Evolutionary conservation across 2,888 invertebrate species (phyloP), one percentile per base, ranked within the genome.

Genomic region (Sipha maydis): DNA sequence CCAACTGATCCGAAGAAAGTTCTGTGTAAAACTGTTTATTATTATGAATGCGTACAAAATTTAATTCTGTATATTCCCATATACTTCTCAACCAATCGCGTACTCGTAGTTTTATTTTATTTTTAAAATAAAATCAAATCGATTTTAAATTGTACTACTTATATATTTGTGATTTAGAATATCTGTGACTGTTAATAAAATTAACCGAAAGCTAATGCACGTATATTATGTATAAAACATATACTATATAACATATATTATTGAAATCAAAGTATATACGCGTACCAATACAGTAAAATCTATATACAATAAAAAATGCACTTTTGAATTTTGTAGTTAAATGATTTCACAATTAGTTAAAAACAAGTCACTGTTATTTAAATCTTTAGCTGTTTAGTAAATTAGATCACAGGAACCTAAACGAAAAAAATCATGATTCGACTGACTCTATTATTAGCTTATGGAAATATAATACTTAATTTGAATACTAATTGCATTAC

Each of bases 1-100:
- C 41, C 38, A 19, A n/a, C 54, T 17, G 54, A 83, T 25, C 61
- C 83, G 48, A 83, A 25, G 69, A 83, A 71, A 71, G 54, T 71
- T 69, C 9, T 28, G 4, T 34, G 34, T 48, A 11, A 4, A 34
- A 25, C 34, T 0, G 38, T n/a, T 2, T 69, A 11, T 8, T 8
- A 56, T 34, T 31, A 31, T 34, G 31, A 56, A 0, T 28, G 8
- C 11, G 69, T 69, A 25, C 5, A 48, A 21, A 3, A 25, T 61
- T 61, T 25, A 21, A 21, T 61, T 5, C 7, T 25, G 61, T 61
- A 7, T 21, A 21, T 61, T 21, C 5, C 61, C 21, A 2, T 21
- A 25, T 25, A 5, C 8, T 61, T 56, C 21, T 19, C 56, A 56
- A 56, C 56, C 21, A 7, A 4, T 21, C 56, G 56, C 21, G 7